Conservation (phyloP, 2,797 vertebrate genomes). For the Eremophila alpestris region DNA sequence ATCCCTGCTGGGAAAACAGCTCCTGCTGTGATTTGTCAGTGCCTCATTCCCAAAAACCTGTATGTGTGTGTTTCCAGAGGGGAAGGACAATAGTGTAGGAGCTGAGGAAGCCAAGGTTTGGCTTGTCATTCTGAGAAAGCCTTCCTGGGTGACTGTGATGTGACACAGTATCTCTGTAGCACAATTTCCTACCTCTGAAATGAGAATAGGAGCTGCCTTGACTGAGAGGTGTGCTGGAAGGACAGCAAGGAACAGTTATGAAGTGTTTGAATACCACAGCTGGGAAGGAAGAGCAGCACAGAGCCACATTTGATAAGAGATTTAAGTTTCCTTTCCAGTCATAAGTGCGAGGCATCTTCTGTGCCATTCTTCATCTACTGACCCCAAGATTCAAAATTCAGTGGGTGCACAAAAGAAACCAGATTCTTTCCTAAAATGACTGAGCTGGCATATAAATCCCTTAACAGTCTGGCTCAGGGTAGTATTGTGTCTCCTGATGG, state of each 20-base stretch:
- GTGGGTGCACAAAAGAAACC: not conserved
- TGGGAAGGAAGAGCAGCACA: not conserved
- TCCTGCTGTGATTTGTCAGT: not conserved
- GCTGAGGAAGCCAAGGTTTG: not conserved
- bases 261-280: not conserved
- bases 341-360: not conserved
- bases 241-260: not conserved
- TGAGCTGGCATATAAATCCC: not conserved
- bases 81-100: not conserved
- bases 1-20: not conserved
- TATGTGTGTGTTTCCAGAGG: conserved; percentile 3
- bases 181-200: not conserved
- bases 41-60: not conserved
- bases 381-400: not conserved
- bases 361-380: not conserved
- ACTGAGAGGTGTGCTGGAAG: not conserved
- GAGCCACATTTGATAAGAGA: not conserved
- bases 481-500: not conserved
- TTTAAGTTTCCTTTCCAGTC: not conserved
- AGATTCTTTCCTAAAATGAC: not conserved
- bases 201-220: not conserved
- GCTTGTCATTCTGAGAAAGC: not conserved
- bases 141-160: not conserved
- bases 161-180: not conserved
- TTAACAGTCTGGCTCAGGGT: not conserved